Evolutionary conservation across 2,888 invertebrate species (phyloP), one percentile per base, ranked within the genome.

Genomic region (Reticulitermes lucifugus): DNA sequence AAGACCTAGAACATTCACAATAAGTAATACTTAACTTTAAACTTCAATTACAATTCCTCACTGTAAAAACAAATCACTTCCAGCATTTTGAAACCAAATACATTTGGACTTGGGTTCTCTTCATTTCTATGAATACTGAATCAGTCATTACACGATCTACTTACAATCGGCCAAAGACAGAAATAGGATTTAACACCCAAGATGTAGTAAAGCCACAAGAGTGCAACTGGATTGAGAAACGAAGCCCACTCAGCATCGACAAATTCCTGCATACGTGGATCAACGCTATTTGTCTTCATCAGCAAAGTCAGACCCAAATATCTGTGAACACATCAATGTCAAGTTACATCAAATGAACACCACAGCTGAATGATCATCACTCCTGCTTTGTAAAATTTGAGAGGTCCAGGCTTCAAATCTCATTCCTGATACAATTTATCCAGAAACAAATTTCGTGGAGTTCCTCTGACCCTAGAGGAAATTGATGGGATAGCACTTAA

Each of bases 121-220:
- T 55, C 1, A 55, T 55, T 55, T 55, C 35, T 35, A 35, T 35
- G 55, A 55, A 18, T 18, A 55, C 14, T 18, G 4, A 55, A 55
- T 65, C 65, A 65, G 14, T 6, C n/a, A 65, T 12, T 25, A 65
- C n/a, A 21, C 60, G 14, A 65, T 6, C 65, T 55, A 91, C 94
- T 92, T 93, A 96, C 96, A 94, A 95, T 94, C 73, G 95, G 94
- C 88, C 94, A 94, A 87, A 95, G 93, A 70, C 97, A 92, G 89
- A 95, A 95, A 88, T 94, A 93, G 3, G 96, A 94, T 90, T 96
- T 96, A 88, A 96, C 91, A 9, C 96, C 96, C 86, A 98, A 92
- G 51, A 96, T 91, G 91, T 95, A 97, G 91, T 97, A 98, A 12
- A 98, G 94, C 89, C 95, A 92, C 71, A 97, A 93, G 86, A 98